These are phyloP conservation scores for Oryzias curvinotus DNA, from an alignment of 2,113 vertebrate genomes.

Conservation along the genomic window DNA sequence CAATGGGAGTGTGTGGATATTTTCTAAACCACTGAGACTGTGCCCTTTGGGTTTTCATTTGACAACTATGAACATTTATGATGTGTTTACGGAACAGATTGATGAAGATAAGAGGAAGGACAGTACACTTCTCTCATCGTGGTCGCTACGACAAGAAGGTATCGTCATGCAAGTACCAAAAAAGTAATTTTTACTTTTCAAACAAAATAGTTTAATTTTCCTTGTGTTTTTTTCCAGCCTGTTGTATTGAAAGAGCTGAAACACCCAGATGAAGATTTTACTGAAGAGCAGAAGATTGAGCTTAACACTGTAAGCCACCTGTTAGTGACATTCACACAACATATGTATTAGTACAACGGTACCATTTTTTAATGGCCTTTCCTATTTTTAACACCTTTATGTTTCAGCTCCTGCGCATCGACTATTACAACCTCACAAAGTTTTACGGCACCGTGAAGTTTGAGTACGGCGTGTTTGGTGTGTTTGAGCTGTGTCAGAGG, in stretches of 20 bases:
- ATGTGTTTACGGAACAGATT: conserved; percentile 78
- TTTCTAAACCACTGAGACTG: no score
- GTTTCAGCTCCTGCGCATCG: conserved; percentile 86
- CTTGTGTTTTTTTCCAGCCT: conserved; percentile 70
- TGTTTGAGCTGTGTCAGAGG: conserved; percentile 93
- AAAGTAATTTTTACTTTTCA: neutral
- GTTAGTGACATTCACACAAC: neutral
- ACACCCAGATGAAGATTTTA: conserved; percentile 87
- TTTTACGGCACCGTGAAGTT: conserved; percentile 97
- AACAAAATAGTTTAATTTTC: neutral
- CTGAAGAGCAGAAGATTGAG: conserved; percentile 88
- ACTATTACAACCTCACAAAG: conserved; percentile 98
- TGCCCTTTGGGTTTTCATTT: no score
- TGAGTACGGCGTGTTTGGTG: conserved; percentile 87
- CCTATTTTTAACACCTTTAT: neutral
- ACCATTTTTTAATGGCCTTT: neutral
- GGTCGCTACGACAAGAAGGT: conserved; percentile 97
- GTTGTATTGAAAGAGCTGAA: conserved; percentile 92
- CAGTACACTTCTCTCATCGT: conserved; percentile 76
- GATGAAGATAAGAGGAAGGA: conserved; percentile 91
- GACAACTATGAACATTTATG: no score
- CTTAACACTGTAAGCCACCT: conserved; percentile 84
- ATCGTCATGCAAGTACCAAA: neutral
- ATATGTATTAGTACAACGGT: neutral
- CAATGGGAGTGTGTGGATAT: no score